Percentiles rank a stretch among this genome's conserved stretches.
These are phyloP conservation scores for Holothuria glaberrima DNA, from an alignment of 35 echinoderm and acorn worm genomes.

Conservation along the genomic window DNA sequence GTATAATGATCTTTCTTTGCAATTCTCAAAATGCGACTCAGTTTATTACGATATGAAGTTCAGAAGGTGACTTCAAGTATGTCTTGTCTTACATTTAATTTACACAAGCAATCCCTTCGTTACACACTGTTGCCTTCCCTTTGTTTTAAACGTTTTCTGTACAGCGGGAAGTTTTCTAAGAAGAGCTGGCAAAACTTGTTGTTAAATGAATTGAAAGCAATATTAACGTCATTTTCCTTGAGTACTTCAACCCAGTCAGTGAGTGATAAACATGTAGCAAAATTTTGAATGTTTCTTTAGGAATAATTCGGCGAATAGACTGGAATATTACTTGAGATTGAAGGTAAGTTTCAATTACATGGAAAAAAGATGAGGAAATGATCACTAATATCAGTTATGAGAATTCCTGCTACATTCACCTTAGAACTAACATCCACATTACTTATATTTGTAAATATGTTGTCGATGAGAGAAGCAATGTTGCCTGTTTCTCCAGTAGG, in stretches of 20 bases:
- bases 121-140: neutral
- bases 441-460: neutral
- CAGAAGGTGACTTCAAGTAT: neutral
- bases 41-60: neutral
- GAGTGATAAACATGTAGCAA: neutral
- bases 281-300: neutral
- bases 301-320: neutral
- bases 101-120: neutral
- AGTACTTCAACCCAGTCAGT: neutral
- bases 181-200: neutral
- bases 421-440: neutral
- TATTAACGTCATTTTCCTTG: neutral
- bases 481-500: neutral
- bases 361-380: neutral
- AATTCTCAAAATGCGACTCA: neutral
- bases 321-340: neutral
- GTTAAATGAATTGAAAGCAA: neutral
- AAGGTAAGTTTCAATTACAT: neutral
- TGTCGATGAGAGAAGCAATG: neutral
- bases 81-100: neutral
- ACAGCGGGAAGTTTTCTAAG: neutral
- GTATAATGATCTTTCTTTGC: neutral
- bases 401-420: neutral
- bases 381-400: constrained; percentile 6
- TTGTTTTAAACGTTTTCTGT: neutral